Base-by-base conservation (phyloP, 2,888 invertebrate genomes). In the Thalpophila matura region DNA sequence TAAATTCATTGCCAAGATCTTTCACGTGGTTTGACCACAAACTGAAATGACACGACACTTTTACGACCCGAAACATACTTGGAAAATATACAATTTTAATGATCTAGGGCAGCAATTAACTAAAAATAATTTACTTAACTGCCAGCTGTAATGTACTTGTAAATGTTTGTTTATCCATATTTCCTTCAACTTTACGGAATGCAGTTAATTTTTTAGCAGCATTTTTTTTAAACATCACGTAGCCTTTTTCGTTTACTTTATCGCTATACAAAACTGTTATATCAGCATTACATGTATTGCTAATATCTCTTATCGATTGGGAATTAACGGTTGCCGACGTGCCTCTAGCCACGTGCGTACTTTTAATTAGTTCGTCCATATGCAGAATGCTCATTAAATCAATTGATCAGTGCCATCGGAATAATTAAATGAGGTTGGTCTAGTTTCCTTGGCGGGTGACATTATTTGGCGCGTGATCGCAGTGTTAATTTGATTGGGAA, bases 241-340 rank as follows among this genome's bases (percentile, higher is more conserved):
- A 26, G 12, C 29, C n/a, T 10, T 55, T 51, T 46, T 31, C 7
- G 35, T 46, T 31, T 42, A 22, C 40, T 38, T 9, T 64, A 58
- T 49, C 40, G 31, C 29, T 16, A 9, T 47, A 16, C 37, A 56
- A 62, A 51, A 57, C 47, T 56, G 53, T 73, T 68, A 70, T 66
- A 64, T 75, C 73, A 68, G 74, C 22, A 29, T 80, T 79, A 77
- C 80, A 74, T 63, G 42, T 59, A 53, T 64, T 63, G 69, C 59
- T 51, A 72, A 72, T 77, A 74, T 80, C 71, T 74, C 24, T 71
- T 70, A 73, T 71, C 64, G 77, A 77, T 73, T 63, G 63, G 66
- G 59, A 61, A 66, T 58, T 51, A 61, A 64, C 24, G 20, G 50
- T 53, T 74, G 85, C 55, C 80, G 84, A 86, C 86, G 86, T 86